phyloP scores from a whole-genome alignment of 2,113 vertebrate genomes.

The Solea senegalensis region DNA sequence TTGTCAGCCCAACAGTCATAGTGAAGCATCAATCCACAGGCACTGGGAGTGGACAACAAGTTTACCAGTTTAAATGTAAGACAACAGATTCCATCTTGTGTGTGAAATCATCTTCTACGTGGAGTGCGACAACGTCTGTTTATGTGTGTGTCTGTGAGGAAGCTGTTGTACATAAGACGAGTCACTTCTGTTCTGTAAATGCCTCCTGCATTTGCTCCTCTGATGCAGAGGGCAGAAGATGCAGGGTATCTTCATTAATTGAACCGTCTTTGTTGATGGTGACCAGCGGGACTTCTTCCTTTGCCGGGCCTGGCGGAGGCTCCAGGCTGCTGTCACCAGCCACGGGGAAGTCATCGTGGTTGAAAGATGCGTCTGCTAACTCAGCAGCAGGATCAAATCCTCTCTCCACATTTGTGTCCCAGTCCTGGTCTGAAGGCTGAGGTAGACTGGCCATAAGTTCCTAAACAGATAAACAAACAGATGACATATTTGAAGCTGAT shows the following conservation, averaged over 20 bases:
- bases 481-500: not conserved
- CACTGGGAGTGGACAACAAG: conserved; percentile 64
- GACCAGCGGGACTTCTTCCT: conserved; percentile 46
- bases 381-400: conserved; percentile 79
- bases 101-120: conserved; percentile 79
- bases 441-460: conserved; percentile 95
- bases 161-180: conserved; percentile 24
- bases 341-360: conserved; percentile 74
- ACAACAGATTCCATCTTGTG: conserved; percentile 46
- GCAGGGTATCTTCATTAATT: conserved; percentile 58
- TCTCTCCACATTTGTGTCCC: conserved; percentile 82
- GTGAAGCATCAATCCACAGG: conserved; percentile 76
- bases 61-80: conserved; percentile 46
- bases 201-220: conserved; percentile 83
- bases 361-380: conserved; percentile 45
- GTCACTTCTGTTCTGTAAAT: conserved; percentile 84
- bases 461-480: conserved; percentile 65
- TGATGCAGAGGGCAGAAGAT: conserved; percentile 88
- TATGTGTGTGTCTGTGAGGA: conserved; percentile 28
- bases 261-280: conserved; percentile 43
- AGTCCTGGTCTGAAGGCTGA: conserved; percentile 91
- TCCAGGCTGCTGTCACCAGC: conserved; percentile 4
- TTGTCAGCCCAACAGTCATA: conserved; percentile 70
- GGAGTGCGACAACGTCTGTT: conserved; percentile 37
- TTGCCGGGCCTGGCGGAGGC: not conserved